Evolutionary conservation across 2,113 vertebrate genomes (phyloP).

Genomic region (Mustelus asterias): DNA sequence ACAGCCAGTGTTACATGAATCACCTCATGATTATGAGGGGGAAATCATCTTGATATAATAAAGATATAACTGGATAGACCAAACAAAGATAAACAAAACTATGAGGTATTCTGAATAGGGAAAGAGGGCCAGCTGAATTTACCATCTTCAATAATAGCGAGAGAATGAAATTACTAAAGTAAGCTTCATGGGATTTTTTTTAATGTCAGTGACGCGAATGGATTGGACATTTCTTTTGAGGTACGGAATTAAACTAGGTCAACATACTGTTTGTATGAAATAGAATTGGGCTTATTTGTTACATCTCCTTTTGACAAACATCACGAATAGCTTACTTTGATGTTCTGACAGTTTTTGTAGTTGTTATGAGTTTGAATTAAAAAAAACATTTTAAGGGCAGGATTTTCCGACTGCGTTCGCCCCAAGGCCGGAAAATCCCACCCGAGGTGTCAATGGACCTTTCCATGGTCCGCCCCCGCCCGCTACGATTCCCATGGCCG

Average conservation of each 20-base stretch:
- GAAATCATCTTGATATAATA: not conserved
- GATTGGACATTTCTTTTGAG: too few species aligned
- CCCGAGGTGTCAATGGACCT: too few species aligned
- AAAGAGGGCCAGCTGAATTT: not conserved
- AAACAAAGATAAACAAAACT: not conserved
- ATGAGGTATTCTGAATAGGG: not conserved
- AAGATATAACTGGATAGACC: not conserved
- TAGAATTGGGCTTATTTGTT: not conserved
- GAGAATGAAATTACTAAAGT: not conserved
- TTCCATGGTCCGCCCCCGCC: too few species aligned
- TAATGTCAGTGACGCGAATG: too few species aligned
- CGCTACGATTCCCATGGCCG: too few species aligned
- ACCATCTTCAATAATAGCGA: not conserved
- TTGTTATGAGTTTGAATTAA: not conserved
- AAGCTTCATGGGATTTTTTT: not conserved
- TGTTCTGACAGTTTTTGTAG: not conserved
- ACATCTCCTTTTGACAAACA: not conserved
- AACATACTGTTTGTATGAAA: not conserved
- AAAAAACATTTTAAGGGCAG: not conserved
- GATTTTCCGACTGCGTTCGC: too few species aligned
- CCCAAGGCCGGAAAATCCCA: too few species aligned
- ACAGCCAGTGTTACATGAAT: not conserved
- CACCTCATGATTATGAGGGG: not conserved
- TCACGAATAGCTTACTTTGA: not conserved
- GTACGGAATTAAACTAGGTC: not conserved